These are phyloP conservation scores for Anguilla pacifica DNA, from an alignment of 2,797 vertebrate genomes.

Conservation along the genomic window DNA sequence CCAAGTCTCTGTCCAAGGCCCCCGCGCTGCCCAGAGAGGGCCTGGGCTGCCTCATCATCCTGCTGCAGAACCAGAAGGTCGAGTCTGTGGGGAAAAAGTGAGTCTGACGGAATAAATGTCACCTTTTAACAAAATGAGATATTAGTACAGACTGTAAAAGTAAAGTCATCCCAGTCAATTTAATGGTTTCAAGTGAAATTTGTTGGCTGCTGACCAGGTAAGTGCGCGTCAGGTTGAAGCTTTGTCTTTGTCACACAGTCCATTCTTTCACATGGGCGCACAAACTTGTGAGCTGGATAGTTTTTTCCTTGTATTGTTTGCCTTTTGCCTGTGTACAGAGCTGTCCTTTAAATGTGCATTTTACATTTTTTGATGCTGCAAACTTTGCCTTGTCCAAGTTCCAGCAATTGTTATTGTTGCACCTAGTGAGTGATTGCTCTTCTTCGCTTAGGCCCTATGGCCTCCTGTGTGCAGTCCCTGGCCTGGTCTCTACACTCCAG, in stretches of 20 bases:
- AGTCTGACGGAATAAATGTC: conserved; percentile 31
- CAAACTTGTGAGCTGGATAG: not conserved
- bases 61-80: conserved; percentile 89
- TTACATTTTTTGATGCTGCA: not conserved
- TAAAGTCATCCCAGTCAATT: not conserved
- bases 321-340: not conserved
- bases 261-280: not conserved
- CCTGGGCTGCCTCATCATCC: conserved; percentile 82
- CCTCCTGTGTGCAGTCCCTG: conserved; percentile 70
- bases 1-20: conserved; percentile 75
- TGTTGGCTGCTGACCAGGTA: not conserved
- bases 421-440: not conserved
- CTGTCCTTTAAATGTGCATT: not conserved
- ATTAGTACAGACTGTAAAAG: not conserved
- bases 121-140: not conserved
- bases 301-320: not conserved
- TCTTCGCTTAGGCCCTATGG: conserved; percentile 71
- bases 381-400: not conserved
- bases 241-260: not conserved
- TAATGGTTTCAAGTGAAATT: not conserved
- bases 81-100: conserved; percentile 81
- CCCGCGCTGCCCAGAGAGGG: conserved; percentile 79
- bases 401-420: not conserved
- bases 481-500: conserved; percentile 74
- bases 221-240: not conserved